Evolutionary conservation across 2,888 invertebrate genomes (phyloP), one percentile per base, ranked within the genome.

Genomic region (Parapristionchus giblindavisi): DNA sequence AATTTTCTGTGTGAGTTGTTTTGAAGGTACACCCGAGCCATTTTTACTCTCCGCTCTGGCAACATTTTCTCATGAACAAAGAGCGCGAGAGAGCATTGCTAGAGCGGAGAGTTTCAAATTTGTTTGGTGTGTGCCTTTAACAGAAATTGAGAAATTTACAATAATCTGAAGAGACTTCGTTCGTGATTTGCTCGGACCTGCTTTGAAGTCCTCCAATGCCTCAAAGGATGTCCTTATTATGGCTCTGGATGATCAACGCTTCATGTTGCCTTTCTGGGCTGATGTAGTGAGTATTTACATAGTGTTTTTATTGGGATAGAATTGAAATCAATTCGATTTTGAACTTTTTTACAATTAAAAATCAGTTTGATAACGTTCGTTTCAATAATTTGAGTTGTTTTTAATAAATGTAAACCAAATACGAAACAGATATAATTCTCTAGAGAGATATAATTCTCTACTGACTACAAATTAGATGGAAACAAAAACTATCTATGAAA

Each of bases 211-310:
- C 17, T 56, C 54, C 40, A 29, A 54, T 1, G 56, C 71, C 6
- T 54, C 71, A 11, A 71, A 71, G 38, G 58, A 71, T 21, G 29
- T 58, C 17, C 4, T 71, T 8, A 71, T 71, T 36, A 71, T 71
- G 1, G 58, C 32, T 5, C 2, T 58, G 56, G 71, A 71, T 29
- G 71, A 71, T 36, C 29, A 71, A 14, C 54, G 71, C 2, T 40
- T 48, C 29, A 54, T 56, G 38, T 38, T 71, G 40, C 71, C 71
- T 2, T 54, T 29, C 2, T 71, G 71, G 71, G 56, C 71, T n/a
- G 71, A 71, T 58, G 40, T 40, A 24, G 71, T 71, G 27, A 0
- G 51, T 24, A 52, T 60, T 27, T 2, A 38, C n/a, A 38, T 17
- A 24, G 34, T 36, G n/a, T n/a, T n/a, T 24, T 14, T 3, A 56